phyloP scores from a whole-genome alignment of 2,797 vertebrate species.

The Microchirus variegatus region DNA sequence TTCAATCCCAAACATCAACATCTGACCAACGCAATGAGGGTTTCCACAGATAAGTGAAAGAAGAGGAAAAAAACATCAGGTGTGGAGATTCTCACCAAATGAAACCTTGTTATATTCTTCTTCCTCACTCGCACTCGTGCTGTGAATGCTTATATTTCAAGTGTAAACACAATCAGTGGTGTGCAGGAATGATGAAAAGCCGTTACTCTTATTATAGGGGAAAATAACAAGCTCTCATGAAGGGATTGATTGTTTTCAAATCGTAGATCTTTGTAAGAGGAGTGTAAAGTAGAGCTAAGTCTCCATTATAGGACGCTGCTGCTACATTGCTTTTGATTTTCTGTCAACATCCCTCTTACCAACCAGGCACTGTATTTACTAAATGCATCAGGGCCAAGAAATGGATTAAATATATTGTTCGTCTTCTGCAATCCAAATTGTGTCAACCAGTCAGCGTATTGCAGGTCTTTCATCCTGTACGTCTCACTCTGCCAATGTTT shows the following conservation, averaged over 20 bases:
- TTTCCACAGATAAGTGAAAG: conserved; percentile 43
- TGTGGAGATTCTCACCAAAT: conserved; percentile 62
- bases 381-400: conserved; percentile 79
- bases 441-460: conserved; percentile 72
- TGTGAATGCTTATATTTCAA: conserved; percentile 66
- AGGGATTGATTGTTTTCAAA: conserved; percentile 85
- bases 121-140: conserved; percentile 47
- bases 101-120: conserved; percentile 58
- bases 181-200: conserved; percentile 77
- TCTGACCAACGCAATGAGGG: conserved; percentile 56
- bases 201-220: conserved; percentile 79
- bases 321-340: conserved; percentile 84
- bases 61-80: conserved; percentile 33
- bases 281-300: conserved; percentile 86
- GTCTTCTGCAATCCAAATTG: conserved; percentile 72
- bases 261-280: conserved; percentile 83
- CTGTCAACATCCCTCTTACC: conserved; percentile 83
- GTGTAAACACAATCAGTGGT: conserved; percentile 74
- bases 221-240: conserved; percentile 84
- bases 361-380: conserved; percentile 77
- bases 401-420: conserved; percentile 80
- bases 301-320: conserved; percentile 80
- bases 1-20: conserved; percentile 59
- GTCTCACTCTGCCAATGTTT: conserved; percentile 72
- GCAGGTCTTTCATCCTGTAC: conserved; percentile 62